phyloP scores from a whole-genome alignment of 2,113 vertebrate genomes.

The Illadopsis cleaveri region DNA sequence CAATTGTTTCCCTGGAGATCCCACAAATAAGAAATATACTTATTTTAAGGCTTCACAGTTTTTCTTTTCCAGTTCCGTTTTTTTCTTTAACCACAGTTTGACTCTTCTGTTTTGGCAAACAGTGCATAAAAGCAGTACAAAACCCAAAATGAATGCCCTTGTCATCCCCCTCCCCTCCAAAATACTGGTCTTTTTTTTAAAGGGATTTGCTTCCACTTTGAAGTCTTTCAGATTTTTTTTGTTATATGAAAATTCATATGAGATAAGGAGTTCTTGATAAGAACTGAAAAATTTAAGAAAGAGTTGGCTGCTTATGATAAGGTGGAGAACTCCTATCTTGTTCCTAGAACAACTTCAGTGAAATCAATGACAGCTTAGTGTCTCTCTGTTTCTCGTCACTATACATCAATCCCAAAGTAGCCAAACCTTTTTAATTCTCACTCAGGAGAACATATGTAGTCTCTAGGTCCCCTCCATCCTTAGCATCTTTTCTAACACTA shows the following conservation, averaged over 20 bases:
- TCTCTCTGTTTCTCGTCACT: not conserved
- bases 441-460: not conserved
- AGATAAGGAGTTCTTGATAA: not conserved
- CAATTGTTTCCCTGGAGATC: not conserved
- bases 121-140: not conserved
- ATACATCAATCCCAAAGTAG: not conserved
- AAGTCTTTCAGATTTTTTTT: not conserved
- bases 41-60: not conserved
- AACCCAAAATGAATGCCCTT: not conserved
- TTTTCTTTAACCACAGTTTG: not conserved
- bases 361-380: not conserved
- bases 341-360: not conserved
- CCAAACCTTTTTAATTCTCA: not conserved
- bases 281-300: not conserved
- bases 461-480: not conserved
- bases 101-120: not conserved
- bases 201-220: not conserved
- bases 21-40: not conserved
- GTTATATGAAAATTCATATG: not conserved
- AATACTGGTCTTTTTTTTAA: not conserved
- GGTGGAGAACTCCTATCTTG: not conserved
- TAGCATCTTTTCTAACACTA: not conserved
- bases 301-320: not conserved
- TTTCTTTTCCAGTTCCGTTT: not conserved
- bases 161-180: rapidly evolving